Conservation (phyloP, 2,888 invertebrate species). For the Harpalus rufipes region DNA sequence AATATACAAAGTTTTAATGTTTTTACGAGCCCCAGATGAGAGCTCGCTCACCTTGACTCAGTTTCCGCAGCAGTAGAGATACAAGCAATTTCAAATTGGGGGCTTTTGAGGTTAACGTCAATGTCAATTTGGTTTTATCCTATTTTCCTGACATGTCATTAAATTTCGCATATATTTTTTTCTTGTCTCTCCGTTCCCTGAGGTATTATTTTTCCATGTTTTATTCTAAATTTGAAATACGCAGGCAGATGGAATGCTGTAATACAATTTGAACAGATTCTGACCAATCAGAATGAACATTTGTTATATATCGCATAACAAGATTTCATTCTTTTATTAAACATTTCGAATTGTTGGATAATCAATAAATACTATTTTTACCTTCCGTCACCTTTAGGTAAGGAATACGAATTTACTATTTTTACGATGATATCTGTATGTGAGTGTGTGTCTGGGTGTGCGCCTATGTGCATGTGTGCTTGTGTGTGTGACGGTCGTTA, state of each 20-base stretch:
- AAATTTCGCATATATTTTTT: constrained; percentile 49
- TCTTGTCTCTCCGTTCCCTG: constrained; percentile 10
- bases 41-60: constrained; percentile 18
- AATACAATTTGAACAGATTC: constrained; percentile 30
- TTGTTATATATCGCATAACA: neutral
- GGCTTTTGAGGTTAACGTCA: constrained; percentile 56
- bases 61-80: constrained; percentile 18
- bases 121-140: constrained; percentile 57
- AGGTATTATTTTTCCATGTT: constrained; percentile 20
- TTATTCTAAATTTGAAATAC: constrained; percentile 45
- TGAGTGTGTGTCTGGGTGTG: too few species aligned
- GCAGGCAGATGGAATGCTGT: constrained; percentile 15
- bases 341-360: too few species aligned
- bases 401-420: too few species aligned
- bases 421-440: too few species aligned
- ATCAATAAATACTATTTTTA: too few species aligned
- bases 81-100: constrained; percentile 51
- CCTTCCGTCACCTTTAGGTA: too few species aligned
- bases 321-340: too few species aligned
- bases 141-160: constrained; percentile 55
- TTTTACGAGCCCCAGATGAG: neutral
- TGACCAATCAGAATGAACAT: constrained; percentile 4
- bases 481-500: too few species aligned
- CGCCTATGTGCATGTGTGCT: too few species aligned
- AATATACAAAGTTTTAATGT: neutral